Conservation (phyloP, 2,113 vertebrate species). For the Origma solitaria region DNA sequence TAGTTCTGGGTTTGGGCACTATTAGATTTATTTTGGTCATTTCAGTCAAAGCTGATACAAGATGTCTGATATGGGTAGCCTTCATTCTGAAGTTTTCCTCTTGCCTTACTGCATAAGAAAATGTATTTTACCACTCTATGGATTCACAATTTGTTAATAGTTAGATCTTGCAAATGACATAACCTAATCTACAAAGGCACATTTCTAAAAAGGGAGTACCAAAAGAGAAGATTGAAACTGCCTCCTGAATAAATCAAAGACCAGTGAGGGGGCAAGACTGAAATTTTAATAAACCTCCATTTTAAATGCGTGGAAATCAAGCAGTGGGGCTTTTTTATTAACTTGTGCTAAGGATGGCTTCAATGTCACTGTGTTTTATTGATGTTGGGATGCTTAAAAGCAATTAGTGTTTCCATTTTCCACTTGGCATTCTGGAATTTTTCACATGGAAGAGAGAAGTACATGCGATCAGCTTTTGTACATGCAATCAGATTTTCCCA, state of each 20-base stretch:
- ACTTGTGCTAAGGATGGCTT: neutral
- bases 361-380: neutral
- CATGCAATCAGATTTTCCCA: neutral
- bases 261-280: neutral
- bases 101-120: neutral
- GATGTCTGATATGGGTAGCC: neutral
- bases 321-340: neutral
- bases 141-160: neutral
- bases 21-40: neutral
- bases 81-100: neutral
- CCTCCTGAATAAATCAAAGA: neutral
- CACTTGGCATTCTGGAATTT: neutral
- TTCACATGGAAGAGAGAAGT: neutral
- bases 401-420: neutral
- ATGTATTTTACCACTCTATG: neutral
- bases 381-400: neutral
- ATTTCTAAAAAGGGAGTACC: neutral
- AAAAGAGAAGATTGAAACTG: neutral
- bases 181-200: neutral
- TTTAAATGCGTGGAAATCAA: neutral
- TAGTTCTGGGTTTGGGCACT: neutral
- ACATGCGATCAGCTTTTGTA: neutral
- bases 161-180: neutral
- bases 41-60: neutral
- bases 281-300: neutral